phyloP scores from a whole-genome alignment of 2,888 invertebrate species.

The Apamea monoglypha region DNA sequence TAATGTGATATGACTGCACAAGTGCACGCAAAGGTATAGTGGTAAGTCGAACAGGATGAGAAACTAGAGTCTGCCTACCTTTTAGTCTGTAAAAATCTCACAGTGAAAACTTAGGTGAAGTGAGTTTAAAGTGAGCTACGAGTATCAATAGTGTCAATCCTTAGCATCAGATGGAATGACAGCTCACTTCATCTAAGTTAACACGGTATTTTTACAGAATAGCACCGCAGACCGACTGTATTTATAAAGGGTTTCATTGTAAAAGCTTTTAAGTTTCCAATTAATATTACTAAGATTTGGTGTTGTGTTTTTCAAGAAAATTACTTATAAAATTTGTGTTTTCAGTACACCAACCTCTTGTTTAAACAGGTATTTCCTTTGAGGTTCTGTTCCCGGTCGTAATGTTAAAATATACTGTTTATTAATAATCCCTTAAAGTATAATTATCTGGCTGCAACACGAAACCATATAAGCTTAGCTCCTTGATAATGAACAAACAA shows the following conservation, averaged over 20 bases:
- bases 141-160: not conserved
- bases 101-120: not conserved
- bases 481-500: slow-evolving; percentile 5
- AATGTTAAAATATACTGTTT: not conserved
- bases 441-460: slow-evolving; percentile 29
- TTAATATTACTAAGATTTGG: not conserved
- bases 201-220: not conserved
- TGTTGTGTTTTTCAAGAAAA: not conserved
- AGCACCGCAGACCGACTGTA: not conserved
- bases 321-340: not conserved
- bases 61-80: not conserved
- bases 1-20: not conserved
- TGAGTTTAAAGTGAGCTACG: not conserved
- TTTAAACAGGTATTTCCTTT: not conserved
- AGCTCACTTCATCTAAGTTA: not conserved
- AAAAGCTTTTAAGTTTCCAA: not conserved
- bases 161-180: too few species aligned
- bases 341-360: not conserved
- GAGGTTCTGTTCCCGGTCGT: not conserved
- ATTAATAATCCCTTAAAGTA: slow-evolving; percentile 2
- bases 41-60: not conserved
- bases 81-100: not conserved
- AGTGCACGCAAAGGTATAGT: not conserved
- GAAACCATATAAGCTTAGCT: slow-evolving; percentile 1
- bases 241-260: not conserved